Evolutionary conservation across 2,888 invertebrate genomes (phyloP), one percentile per base, ranked within the genome.

Genomic region (Nowickia ferox): DNA sequence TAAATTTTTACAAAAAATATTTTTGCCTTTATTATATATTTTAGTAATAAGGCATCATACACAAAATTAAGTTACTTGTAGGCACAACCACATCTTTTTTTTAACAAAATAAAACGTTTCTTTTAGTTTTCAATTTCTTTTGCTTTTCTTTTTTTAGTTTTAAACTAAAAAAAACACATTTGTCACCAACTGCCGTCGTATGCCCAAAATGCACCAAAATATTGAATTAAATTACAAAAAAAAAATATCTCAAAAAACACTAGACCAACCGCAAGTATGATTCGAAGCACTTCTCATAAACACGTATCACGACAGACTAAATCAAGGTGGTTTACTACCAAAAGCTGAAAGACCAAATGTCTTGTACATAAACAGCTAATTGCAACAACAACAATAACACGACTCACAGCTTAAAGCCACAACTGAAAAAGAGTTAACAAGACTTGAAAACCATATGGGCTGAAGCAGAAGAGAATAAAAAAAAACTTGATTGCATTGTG

Each of bases 301-400:
- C 87, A 77, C 87, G 84, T 86, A 84, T 79, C 75, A 82, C 86
- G 84, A 87, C 76, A 84, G 84, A 87, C 87, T 87, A 86, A 87
- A 78, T 84, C 82, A 86, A 87, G 87, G 84, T 86, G 86, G 86
- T 83, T 86, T 80, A 80, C 86, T 61, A 83, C 53, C 76, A 68
- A 79, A 80, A 76, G 61, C 75, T 51, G 71, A 80, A 86, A 86
- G 79, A 86, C 86, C 65, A 79, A 83, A 83, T 79, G 82, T 79
- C 75, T 81, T 81, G 53, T 61, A 83, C 53, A 72, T 72, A 71
- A 79, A 55, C 72, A 53, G 76, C 63, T 65, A 63, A 71, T 53
- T 22, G 53, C 51, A 63, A 63, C 38, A 86, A 83, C 71, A 85
- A 57, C 66, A 78, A n/a, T n/a, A n/a, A 63, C 42, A 44, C 53